Percentiles rank a stretch among this genome's conserved stretches.
These are phyloP conservation scores for Phlogophora meticulosa DNA, from an alignment of 2,888 invertebrate genomes.

Conservation along the genomic window DNA sequence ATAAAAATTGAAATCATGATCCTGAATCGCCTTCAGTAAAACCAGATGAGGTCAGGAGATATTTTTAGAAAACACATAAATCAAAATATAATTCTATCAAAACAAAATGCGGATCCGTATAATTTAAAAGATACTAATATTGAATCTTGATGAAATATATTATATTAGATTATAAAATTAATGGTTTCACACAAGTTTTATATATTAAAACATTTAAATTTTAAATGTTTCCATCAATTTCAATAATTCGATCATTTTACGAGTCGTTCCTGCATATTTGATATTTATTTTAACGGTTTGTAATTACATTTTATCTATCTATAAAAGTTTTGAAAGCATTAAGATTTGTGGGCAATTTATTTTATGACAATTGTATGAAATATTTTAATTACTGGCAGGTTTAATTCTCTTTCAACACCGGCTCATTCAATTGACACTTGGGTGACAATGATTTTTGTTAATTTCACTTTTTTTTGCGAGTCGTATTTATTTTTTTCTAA, in stretches of 20 bases:
- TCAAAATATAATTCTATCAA: slow-evolving; percentile 18
- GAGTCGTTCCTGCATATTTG: slow-evolving; percentile 42
- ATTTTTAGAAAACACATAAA: slow-evolving; percentile 4
- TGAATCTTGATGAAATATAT: slow-evolving; percentile 14
- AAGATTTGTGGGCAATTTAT: slow-evolving; percentile 24
- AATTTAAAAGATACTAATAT: slow-evolving; percentile 33
- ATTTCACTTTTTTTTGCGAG: background rate
- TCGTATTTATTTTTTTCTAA: too few species aligned
- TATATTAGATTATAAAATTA: slow-evolving; percentile 44
- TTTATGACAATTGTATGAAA: slow-evolving; percentile 27
- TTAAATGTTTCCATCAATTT: slow-evolving; percentile 46
- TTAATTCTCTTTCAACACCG: background rate
- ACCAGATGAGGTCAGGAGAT: background rate
- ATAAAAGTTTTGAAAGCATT: slow-evolving; percentile 32
- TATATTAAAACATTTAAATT: slow-evolving; percentile 44
- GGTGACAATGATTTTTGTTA: slow-evolving; percentile 5
- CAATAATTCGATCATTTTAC: slow-evolving; percentile 47
- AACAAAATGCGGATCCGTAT: slow-evolving; percentile 17
- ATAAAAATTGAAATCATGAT: background rate
- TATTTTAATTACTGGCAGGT: slow-evolving; percentile 33
- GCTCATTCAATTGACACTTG: background rate
- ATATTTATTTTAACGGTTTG: slow-evolving; percentile 50
- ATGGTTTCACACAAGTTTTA: slow-evolving; percentile 41
- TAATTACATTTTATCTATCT: slow-evolving; percentile 30
- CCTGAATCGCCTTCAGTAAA: background rate